Percentiles rank a stretch among this genome's conserved stretches.
Conservation (phyloP, 1,140 invertebrate species). For the Orchesella cincta region DNA sequence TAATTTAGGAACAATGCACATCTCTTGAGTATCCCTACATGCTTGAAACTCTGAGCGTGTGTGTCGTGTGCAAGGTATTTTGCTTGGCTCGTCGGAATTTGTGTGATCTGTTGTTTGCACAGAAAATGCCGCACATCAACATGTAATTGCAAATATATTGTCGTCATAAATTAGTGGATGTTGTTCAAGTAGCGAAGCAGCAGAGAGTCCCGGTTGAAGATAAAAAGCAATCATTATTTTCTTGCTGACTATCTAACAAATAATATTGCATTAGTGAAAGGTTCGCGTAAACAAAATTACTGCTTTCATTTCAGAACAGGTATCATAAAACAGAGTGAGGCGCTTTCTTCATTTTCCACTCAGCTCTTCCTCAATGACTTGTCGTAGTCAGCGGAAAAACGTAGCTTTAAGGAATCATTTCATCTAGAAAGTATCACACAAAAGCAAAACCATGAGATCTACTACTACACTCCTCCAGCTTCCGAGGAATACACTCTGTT, state of each 20-base stretch:
- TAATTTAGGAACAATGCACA: too few relatives aligned
- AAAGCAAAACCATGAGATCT: slow-evolving; percentile 16
- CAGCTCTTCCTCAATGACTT: neutral
- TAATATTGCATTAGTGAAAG: slow-evolving; percentile 26
- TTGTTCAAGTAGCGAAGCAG: too few relatives aligned
- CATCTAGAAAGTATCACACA: slow-evolving; percentile 14
- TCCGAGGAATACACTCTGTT: neutral
- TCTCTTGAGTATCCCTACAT: too few relatives aligned
- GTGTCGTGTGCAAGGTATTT: too few relatives aligned
- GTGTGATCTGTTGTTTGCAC: too few relatives aligned
- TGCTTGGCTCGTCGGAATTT: too few relatives aligned
- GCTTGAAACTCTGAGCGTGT: too few relatives aligned
- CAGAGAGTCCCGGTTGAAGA: too few relatives aligned
- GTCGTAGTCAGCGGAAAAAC: slow-evolving; percentile 13
- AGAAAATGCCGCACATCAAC: too few relatives aligned
- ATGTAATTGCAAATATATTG: too few relatives aligned
- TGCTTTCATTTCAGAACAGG: slow-evolving; percentile 15
- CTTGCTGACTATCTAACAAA: slow-evolving; percentile 12
- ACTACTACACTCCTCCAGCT: neutral
- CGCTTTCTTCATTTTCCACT: neutral
- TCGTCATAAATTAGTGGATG: too few relatives aligned
- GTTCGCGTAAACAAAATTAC: slow-evolving; percentile 26
- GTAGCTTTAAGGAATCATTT: slow-evolving; percentile 21
- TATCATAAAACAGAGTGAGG: slow-evolving; percentile 19
- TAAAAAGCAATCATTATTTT: neutral